Base-by-base conservation (phyloP, 2,113 vertebrate species). In the Corynorhinus townsendii region DNA sequence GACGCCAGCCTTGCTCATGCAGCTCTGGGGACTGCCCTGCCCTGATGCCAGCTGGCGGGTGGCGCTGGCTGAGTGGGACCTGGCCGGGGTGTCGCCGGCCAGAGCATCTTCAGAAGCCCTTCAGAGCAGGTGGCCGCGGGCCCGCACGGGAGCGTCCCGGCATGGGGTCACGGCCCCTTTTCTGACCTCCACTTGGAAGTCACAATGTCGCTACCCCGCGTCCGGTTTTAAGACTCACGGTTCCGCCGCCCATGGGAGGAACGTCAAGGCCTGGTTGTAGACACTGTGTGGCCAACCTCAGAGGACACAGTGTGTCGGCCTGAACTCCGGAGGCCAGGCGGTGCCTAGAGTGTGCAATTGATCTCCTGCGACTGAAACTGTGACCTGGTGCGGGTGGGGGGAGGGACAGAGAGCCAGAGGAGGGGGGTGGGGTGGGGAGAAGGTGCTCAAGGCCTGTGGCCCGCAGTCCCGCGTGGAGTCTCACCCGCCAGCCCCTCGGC, bases 311-410 rank as follows among this genome's bases (percentile, higher is more conserved):
- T 11, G n/a, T 82, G 59, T 84, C 28, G 2, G 16, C 49, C 54
- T 0, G 15, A 28, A 1, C 45, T 33, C 0, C 1, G 69, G 56
- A 47, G 72, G 88, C 64, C 35, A 5, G 89, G 68, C 28, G 0
- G 0, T 11, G 47, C 35, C 73, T 26, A 4, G 0, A 20, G 49
- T 0, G 7, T 6, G 56, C 38, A 12, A 17, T 16, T 30, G 6
- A 62, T 49, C n/a, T 9, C 49, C 30, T 35, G 85, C 35, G 64
- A 17, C 33, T 38, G 71, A 64, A 45, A 54, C 4, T 33, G 72
- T 72, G 86, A 64, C 64, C 43, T 38, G 52, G 35, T 19, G 69
- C 11, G 0, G 47, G 15, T 7, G 28, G 59, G 9, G 56, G 15
- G 14, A 3, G 17, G 5, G 40, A 15, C 19, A 5, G 19, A 47